Evolutionary conservation across 2,888 invertebrate species (phyloP).

Genomic region (Tineola bisselliella): DNA sequence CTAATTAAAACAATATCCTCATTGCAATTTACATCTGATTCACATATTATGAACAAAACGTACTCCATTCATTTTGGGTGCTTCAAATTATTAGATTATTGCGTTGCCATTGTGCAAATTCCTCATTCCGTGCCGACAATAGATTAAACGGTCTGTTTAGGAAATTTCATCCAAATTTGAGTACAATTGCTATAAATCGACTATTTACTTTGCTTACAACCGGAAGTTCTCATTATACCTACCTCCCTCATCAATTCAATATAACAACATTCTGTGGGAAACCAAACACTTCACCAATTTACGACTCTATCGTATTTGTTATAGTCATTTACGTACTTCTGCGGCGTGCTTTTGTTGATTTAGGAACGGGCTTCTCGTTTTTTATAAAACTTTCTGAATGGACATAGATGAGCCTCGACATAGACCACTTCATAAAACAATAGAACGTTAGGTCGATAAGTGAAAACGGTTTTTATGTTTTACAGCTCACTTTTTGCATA

Average conservation of each 20-base stretch:
- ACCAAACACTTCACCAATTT: conserved; percentile 14
- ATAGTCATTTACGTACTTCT: conserved; percentile 14
- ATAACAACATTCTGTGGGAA: conserved; percentile 15
- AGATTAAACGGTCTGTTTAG: conserved; percentile 4
- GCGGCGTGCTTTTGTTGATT: conserved; percentile 12
- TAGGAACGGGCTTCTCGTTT: conserved; percentile 12
- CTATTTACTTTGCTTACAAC: conserved; percentile 3
- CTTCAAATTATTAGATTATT: not conserved
- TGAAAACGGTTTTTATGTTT: not conserved
- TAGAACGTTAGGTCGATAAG: not conserved
- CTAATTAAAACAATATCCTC: too few species aligned
- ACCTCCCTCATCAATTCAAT: conserved; percentile 13
- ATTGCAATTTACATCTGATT: too few species aligned
- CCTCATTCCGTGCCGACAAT: not conserved
- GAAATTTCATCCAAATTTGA: conserved; percentile 6
- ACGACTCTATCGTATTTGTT: conserved; percentile 14
- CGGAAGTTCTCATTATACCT: conserved; percentile 8
- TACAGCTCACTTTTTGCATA: not conserved
- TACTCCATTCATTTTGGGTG: not conserved
- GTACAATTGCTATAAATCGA: not conserved
- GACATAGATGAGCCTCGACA: not conserved
- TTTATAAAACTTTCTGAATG: not conserved
- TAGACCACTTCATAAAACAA: not conserved
- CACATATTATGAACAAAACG: too few species aligned
- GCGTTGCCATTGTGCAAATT: not conserved